Percentiles rank a stretch among this genome's conserved stretches.
Evolutionary conservation across 2,113 vertebrate species (phyloP).

Genomic region (Anoura caudifer): DNA sequence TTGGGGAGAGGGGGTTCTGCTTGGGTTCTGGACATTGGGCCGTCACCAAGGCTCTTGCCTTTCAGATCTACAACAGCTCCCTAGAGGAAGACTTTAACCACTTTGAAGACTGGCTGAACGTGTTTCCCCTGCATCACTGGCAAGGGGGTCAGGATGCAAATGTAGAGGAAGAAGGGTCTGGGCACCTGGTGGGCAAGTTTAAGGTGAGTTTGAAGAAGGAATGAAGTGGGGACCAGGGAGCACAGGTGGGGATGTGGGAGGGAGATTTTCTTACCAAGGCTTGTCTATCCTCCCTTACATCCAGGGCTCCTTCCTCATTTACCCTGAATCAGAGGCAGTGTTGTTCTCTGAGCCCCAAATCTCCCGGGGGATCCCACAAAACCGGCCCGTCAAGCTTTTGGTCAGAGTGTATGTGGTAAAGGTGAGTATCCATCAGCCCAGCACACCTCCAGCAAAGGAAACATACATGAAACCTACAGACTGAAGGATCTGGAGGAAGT

Average conservation of each 20-base stretch:
- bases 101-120: constrained; percentile 93
- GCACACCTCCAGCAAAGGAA: neutral
- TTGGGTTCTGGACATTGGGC: neutral
- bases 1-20: neutral
- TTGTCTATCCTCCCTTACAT: neutral
- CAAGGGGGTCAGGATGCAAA: constrained; percentile 87
- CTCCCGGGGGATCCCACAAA: constrained; percentile 88
- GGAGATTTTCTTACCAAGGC: neutral
- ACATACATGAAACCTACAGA: neutral
- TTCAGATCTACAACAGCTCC: constrained; percentile 88
- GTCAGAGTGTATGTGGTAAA: constrained; percentile 92
- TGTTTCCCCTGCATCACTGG: constrained; percentile 89
- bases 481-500: neutral
- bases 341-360: constrained; percentile 80
- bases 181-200: constrained; percentile 91
- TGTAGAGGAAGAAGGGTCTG: constrained; percentile 82
- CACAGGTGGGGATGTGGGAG: neutral
- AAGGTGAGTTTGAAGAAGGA: constrained; percentile 84
- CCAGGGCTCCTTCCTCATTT: constrained; percentile 93
- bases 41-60: neutral
- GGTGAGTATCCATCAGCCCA: constrained; percentile 77
- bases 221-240: neutral
- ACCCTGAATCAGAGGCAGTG: constrained; percentile 84
- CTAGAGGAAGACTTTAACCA: constrained; percentile 91
- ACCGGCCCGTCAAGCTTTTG: constrained; percentile 91